These are phyloP conservation scores for Ptycholaimellus sp. DNA, from an alignment of 2,888 invertebrate species.

Conservation along the genomic window DNA sequence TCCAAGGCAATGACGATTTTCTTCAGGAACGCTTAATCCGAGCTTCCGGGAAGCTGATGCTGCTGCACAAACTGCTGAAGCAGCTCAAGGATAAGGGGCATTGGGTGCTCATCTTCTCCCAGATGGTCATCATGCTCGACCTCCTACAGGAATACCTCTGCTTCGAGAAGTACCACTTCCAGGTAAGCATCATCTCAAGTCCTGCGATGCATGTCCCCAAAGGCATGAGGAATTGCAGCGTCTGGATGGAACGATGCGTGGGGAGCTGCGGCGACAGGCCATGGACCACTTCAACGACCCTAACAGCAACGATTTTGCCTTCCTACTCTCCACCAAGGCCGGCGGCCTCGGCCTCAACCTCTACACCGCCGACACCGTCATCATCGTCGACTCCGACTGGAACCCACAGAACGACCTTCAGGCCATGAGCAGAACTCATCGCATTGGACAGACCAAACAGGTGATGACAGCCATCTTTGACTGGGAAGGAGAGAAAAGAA, in stretches of 20 bases:
- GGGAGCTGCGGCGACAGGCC: constrained; percentile 77
- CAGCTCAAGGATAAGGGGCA: constrained; percentile 81
- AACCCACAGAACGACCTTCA: constrained; percentile 98
- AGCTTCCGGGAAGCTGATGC: constrained; percentile 79
- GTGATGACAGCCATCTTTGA: too few species aligned
- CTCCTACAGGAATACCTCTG: constrained; percentile 84
- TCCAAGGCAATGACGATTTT: constrained; percentile 11
- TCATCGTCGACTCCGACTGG: constrained; percentile 98
- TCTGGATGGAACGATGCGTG: constrained; percentile 89
- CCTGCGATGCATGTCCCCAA: too few species aligned
- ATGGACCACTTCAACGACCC: constrained; percentile 95
- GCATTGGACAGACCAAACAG: constrained; percentile 97
- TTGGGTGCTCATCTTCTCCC: constrained; percentile 88
- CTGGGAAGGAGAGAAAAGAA: too few species aligned
- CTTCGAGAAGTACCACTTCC: constrained; percentile 72
- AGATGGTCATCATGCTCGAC: constrained; percentile 97
- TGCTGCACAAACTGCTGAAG: constrained; percentile 75
- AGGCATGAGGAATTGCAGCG: constrained; percentile 41
- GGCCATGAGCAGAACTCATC: constrained; percentile 88
- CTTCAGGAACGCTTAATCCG: constrained; percentile 58
- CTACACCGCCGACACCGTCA: constrained; percentile 92
- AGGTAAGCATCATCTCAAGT: constrained; percentile 29
- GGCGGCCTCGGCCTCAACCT: constrained; percentile 81
- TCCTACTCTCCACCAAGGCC: constrained; percentile 77
- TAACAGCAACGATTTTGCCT: constrained; percentile 81